Percentiles rank a stretch among this genome's conserved stretches.
Conservation (phyloP, 2,113 vertebrate genomes). For the Oryzias curvinotus region DNA sequence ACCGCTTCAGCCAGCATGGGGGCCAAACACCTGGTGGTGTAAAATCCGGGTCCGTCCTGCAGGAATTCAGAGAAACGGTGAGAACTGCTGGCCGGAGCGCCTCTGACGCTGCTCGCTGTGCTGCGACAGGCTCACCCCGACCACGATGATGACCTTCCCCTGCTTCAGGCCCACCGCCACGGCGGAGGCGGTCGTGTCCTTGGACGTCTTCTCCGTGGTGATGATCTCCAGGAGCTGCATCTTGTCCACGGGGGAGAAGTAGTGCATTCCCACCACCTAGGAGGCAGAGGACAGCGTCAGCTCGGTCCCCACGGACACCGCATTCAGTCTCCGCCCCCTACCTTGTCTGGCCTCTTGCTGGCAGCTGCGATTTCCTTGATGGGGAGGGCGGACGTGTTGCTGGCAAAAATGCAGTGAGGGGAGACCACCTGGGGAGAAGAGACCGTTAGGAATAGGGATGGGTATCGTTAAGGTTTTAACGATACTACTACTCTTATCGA, state of each 20-base stretch:
- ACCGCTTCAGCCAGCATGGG: constrained; percentile 91
- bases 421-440: constrained; percentile 80
- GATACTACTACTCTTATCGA: no score
- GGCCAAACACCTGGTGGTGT: constrained; percentile 92
- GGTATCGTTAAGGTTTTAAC: no score
- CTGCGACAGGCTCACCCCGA: constrained; percentile 81
- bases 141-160: constrained; percentile 95
- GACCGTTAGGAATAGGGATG: no score
- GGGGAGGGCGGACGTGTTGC: constrained; percentile 94
- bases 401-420: constrained; percentile 92
- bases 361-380: constrained; percentile 89
- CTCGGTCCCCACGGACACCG: no score
- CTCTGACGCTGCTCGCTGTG: no score
- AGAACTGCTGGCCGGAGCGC: no score
- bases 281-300: not conserved
- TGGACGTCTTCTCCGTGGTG: constrained; percentile 90
- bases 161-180: constrained; percentile 92
- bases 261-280: constrained; percentile 97
- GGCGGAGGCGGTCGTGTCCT: constrained; percentile 87
- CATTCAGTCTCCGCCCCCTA: constrained; percentile 32
- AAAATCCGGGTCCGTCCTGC: constrained; percentile 98
- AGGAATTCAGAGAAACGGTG: constrained; percentile 2
- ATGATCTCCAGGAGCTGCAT: constrained; percentile 99
- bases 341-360: constrained; percentile 96
- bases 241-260: constrained; percentile 97